A percentile compares a stretch with the other conserved stretches of the same genome.
These are phyloP conservation scores for Collichthys lucidus DNA, from an alignment of 2,113 vertebrate species.

Conservation along the genomic window DNA sequence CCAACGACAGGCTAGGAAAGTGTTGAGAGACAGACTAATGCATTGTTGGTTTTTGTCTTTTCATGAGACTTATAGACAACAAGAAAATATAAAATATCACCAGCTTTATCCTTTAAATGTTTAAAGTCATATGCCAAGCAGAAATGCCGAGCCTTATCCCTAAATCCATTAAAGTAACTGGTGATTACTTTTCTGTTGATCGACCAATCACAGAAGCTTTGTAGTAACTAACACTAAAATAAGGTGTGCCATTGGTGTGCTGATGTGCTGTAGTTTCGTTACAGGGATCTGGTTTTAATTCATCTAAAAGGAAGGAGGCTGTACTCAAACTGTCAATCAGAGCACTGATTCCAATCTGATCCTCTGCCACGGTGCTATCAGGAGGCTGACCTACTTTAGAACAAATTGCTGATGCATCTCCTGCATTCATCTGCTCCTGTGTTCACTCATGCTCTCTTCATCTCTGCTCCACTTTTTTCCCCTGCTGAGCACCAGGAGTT, in stretches of 20 bases:
- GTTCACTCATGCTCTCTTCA: slow-evolving; percentile 34
- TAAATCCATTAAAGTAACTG: background rate
- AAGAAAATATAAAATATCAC: background rate
- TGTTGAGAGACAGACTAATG: background rate
- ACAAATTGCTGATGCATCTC: slow-evolving; percentile 61
- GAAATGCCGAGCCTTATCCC: background rate
- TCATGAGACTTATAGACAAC: background rate
- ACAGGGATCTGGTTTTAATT: background rate
- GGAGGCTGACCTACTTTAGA: slow-evolving; percentile 75
- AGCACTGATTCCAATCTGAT: slow-evolving; percentile 59
- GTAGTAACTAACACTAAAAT: background rate
- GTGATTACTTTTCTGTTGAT: background rate
- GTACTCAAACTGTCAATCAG: slow-evolving; percentile 67
- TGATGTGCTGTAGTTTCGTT: slow-evolving; percentile 8
- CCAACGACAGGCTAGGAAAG: background rate
- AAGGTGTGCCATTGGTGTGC: background rate
- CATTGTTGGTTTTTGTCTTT: background rate
- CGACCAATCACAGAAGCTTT: background rate
- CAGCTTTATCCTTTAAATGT: slow-evolving; percentile 1
- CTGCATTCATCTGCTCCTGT: slow-evolving; percentile 48
- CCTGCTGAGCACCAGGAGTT: slow-evolving; percentile 51
- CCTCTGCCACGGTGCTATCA: slow-evolving; percentile 37
- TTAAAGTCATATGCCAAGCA: background rate
- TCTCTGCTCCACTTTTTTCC: slow-evolving; percentile 40
- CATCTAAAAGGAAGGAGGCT: background rate